Conservation (phyloP, 2,888 invertebrate species). For the Chesias legatella region DNA sequence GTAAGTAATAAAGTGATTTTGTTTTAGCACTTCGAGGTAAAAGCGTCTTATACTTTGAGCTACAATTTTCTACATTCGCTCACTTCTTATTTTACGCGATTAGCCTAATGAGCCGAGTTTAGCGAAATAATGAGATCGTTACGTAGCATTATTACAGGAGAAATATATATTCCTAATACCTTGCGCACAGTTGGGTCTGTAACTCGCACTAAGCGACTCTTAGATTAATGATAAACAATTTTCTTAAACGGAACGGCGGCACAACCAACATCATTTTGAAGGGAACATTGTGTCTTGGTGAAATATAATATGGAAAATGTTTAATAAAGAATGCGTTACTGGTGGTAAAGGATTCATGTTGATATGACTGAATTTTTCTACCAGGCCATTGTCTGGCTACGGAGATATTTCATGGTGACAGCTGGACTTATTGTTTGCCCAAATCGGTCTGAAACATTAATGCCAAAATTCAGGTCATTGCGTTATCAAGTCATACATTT, state of each 20-base stretch:
- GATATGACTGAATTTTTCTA: too few species aligned
- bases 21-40: slow-evolving; percentile 2
- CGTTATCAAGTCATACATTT: too few species aligned
- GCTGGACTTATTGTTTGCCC: background rate
- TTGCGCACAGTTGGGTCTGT: slow-evolving; percentile 17
- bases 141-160: slow-evolving; percentile 23
- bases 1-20: background rate
- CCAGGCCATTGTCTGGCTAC: background rate
- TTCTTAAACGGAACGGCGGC: slow-evolving; percentile 15
- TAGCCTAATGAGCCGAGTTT: slow-evolving; percentile 22
- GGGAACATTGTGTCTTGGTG: background rate
- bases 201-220: slow-evolving; percentile 17
- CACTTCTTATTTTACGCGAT: slow-evolving; percentile 19
- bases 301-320: slow-evolving; percentile 2
- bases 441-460: slow-evolving; percentile 6
- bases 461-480: slow-evolving; percentile 9
- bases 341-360: too few species aligned
- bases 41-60: slow-evolving; percentile 9
- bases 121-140: slow-evolving; percentile 25
- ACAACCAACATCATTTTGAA: slow-evolving; percentile 8
- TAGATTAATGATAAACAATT: slow-evolving; percentile 25
- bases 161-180: slow-evolving; percentile 24
- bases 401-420: background rate
- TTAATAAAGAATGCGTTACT: background rate
- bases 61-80: slow-evolving; percentile 14